These are phyloP conservation scores for Thaumetopoea pityocampa DNA, from an alignment of 1,140 invertebrate genomes.

Conservation along the genomic window DNA sequence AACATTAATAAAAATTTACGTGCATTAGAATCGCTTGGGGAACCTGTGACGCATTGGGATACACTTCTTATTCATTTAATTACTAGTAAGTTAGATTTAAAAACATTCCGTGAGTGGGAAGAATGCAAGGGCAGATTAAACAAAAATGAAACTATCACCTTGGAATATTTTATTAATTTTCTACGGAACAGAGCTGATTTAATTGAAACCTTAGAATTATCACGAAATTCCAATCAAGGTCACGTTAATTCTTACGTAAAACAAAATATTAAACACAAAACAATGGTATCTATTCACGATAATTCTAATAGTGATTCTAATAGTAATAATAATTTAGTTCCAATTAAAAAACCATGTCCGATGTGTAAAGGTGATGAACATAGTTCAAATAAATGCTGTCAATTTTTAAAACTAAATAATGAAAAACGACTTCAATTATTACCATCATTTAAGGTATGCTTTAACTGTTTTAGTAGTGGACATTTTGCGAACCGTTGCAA, in stretches of 20 bases:
- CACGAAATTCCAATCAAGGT: not conserved
- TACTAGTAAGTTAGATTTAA: slow-evolving; percentile 1
- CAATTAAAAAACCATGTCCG: slow-evolving; percentile 2
- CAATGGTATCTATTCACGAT: not conserved
- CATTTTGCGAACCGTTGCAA: slow-evolving; percentile 32
- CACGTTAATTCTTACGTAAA: not conserved
- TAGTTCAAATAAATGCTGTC: slow-evolving; percentile 18
- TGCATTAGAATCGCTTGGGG: slow-evolving; percentile 1
- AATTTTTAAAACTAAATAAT: slow-evolving; percentile 25
- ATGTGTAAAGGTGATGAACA: slow-evolving; percentile 27
- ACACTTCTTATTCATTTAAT: slow-evolving; percentile 7
- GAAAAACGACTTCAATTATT: slow-evolving; percentile 20
- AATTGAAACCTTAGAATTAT: slow-evolving; percentile 7
- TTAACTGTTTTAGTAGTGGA: slow-evolving; percentile 26
- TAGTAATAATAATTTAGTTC: not conserved
- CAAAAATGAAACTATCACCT: slow-evolving; percentile 1
- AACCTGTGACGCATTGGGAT: slow-evolving; percentile 4
- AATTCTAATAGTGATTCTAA: not conserved
- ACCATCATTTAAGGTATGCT: slow-evolving; percentile 26
- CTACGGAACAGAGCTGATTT: slow-evolving; percentile 3
- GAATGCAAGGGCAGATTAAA: slow-evolving; percentile 1
- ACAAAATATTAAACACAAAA: not conserved
- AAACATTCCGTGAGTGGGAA: slow-evolving; percentile 11
- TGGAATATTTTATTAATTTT: not conserved
- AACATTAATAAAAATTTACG: slow-evolving; percentile 5